Conservation (phyloP, 1,140 invertebrate genomes). For the Drosophila repletoides region DNA sequence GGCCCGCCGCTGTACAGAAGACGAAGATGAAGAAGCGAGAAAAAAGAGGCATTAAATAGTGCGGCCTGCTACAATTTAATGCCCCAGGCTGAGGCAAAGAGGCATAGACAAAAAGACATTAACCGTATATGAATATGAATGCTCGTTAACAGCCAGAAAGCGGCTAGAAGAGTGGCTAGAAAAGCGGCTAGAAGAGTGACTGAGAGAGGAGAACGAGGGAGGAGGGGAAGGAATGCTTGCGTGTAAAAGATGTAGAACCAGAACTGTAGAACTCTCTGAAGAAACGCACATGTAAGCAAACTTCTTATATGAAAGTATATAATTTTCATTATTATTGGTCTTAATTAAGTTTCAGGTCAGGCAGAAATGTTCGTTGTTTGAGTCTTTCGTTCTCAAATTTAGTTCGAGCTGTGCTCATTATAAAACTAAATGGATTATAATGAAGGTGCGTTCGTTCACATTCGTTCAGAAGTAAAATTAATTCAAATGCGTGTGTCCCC, state of each 20-base stretch:
- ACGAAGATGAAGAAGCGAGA: constrained; percentile 24
- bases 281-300: constrained; percentile 21
- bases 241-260: constrained; percentile 48
- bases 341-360: constrained; percentile 42
- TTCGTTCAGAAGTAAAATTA: constrained; percentile 29
- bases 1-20: background rate
- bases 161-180: too few relatives aligned
- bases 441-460: constrained; percentile 38
- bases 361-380: constrained; percentile 46
- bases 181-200: background rate
- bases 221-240: constrained; percentile 39
- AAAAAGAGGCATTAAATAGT: constrained; percentile 41
- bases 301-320: constrained; percentile 13
- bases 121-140: constrained; percentile 64
- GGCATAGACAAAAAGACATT: constrained; percentile 55
- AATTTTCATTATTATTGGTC: constrained; percentile 54
- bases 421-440: constrained; percentile 24
- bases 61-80: constrained; percentile 62
- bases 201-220: background rate
- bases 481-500: constrained; percentile 13
- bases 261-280: constrained; percentile 22
- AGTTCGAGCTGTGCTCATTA: constrained; percentile 26
- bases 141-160: constrained; percentile 54
- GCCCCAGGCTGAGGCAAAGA: background rate
- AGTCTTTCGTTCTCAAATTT: constrained; percentile 51